These are phyloP conservation scores for Larimichthys polyactis DNA, from an alignment of 2,113 vertebrate species.

Conservation along the genomic window DNA sequence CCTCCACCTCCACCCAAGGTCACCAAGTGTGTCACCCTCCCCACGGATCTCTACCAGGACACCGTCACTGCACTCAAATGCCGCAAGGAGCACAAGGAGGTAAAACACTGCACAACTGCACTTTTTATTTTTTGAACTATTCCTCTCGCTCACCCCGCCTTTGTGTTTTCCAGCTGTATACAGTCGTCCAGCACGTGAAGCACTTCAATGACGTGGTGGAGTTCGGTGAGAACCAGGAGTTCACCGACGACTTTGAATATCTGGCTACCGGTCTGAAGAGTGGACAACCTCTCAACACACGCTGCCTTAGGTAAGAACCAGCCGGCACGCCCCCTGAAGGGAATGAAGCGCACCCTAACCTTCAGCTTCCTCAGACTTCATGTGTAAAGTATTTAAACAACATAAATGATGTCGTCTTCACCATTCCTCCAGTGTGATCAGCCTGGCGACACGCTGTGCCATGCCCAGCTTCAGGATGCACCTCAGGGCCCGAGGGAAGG, in stretches of 20 bases:
- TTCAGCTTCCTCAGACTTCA: not conserved
- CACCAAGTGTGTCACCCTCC: conserved; percentile 95
- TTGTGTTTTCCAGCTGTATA: conserved; percentile 84
- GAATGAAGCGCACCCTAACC: not conserved
- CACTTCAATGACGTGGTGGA: conserved; percentile 99
- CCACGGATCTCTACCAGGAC: conserved; percentile 96
- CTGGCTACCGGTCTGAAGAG: conserved; percentile 97
- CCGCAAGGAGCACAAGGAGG: conserved; percentile 99
- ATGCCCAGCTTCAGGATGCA: conserved; percentile 99
- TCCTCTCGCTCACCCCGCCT: not conserved
- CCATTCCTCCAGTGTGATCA: conserved; percentile 90
- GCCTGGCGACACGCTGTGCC: conserved; percentile 96
- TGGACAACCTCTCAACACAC: conserved; percentile 97
- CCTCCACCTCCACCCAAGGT: conserved; percentile 97
- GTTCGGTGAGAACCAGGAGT: conserved; percentile 99
- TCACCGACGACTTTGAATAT: conserved; percentile 99
- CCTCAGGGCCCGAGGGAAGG: conserved; percentile 96
- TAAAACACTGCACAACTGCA: conserved; percentile 49
- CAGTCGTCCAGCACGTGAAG: conserved; percentile 98
- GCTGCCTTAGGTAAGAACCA: conserved; percentile 93
- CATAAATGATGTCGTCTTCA: not conserved
- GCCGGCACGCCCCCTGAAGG: not conserved
- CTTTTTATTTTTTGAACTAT: not conserved
- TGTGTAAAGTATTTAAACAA: not conserved
- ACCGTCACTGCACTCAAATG: conserved; percentile 97